Conservation (phyloP, 92 coral and sea anemone genomes). For the Actinostola sp. region DNA sequence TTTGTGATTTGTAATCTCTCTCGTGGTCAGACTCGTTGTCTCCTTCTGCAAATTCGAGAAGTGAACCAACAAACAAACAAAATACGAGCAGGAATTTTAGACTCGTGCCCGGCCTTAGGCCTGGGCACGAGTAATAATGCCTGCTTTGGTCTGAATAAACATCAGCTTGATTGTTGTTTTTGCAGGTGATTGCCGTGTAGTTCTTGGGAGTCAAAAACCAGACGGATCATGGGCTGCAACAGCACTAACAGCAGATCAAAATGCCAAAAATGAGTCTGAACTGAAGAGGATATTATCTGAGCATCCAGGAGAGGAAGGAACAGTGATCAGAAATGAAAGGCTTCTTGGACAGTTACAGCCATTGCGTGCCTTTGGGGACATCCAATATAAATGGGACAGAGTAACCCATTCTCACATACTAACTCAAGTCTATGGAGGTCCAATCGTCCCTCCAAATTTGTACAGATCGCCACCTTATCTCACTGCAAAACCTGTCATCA, state of each 20-base stretch:
- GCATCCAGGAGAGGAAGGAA: constrained; percentile 92
- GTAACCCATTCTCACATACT: constrained; percentile 85
- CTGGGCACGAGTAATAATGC: too few relatives aligned
- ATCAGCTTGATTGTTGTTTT: background rate
- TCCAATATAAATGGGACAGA: constrained; percentile 96
- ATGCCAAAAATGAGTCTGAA: constrained; percentile 76
- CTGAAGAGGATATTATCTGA: constrained; percentile 64
- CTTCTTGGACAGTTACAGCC: constrained; percentile 95
- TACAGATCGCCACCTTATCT: constrained; percentile 96
- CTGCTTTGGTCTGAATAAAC: too few relatives aligned
- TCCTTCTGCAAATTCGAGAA: too few relatives aligned
- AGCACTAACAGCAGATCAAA: constrained; percentile 85
- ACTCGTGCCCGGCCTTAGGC: too few relatives aligned
- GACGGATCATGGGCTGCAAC: constrained; percentile 92
- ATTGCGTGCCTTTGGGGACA: constrained; percentile 95
- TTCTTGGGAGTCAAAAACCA: constrained; percentile 76
- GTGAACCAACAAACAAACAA: background rate
- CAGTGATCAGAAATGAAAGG: constrained; percentile 83
- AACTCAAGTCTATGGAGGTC: constrained; percentile 93
- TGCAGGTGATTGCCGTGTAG: constrained; percentile 96
- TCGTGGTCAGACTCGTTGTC: too few relatives aligned
- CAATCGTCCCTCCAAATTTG: constrained; percentile 84
- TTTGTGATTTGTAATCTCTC: too few relatives aligned
- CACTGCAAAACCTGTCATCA: constrained; percentile 92
- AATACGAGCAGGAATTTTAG: too few relatives aligned